Conservation (phyloP, 2,888 invertebrate species). For the Iphiclides podalirius region DNA sequence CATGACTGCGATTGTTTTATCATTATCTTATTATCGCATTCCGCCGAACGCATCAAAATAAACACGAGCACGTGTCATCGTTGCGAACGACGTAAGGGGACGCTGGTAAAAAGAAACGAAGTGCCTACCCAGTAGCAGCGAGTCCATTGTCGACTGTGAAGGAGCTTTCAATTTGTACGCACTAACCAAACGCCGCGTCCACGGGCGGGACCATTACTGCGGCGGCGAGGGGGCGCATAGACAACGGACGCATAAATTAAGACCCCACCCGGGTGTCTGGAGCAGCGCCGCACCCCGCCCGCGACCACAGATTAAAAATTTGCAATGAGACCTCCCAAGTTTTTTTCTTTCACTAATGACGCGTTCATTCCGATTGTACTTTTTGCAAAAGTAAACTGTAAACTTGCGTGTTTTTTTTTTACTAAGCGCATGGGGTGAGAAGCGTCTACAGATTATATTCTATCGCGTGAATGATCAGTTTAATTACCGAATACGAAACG, state of each 20-base stretch:
- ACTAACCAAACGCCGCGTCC: conserved; percentile 46
- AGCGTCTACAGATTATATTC: too few species aligned
- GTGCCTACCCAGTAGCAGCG: conserved; percentile 36
- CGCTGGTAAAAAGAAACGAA: conserved; percentile 39
- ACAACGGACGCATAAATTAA: conserved; percentile 68
- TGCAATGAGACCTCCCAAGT: background rate
- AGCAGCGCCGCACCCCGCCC: conserved; percentile 40
- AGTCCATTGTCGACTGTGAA: conserved; percentile 42
- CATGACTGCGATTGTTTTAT: too few species aligned
- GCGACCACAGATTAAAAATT: conserved; percentile 42
- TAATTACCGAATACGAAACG: too few species aligned
- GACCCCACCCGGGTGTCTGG: conserved; percentile 41
- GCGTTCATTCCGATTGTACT: background rate
- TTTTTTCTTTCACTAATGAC: background rate
- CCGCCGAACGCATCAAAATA: too few species aligned
- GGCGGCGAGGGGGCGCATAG: conserved; percentile 46
- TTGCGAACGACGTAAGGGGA: conserved; percentile 69
- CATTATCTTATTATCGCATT: too few species aligned
- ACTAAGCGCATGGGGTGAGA: too few species aligned
- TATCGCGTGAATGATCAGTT: too few species aligned
- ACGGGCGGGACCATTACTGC: conserved; percentile 43
- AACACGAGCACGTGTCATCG: conserved; percentile 55
- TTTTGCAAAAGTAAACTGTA: background rate
- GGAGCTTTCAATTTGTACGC: conserved; percentile 66
- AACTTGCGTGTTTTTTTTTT: background rate